Base-by-base conservation (phyloP, 2,113 vertebrate genomes). In the Poicephalus meyeri region DNA sequence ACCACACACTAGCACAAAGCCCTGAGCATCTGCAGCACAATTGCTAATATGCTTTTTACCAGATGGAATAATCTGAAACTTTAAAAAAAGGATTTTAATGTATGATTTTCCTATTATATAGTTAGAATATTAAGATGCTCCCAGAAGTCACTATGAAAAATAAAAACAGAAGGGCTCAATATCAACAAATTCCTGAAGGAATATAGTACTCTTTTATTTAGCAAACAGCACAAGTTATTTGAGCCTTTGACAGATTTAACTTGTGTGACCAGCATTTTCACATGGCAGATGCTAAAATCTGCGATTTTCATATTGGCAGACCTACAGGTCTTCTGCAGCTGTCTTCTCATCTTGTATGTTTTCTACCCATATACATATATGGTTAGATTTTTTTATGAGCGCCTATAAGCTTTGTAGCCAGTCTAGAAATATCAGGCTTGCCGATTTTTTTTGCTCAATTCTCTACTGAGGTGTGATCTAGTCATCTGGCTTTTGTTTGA, bases 401-500 rank as follows among this genome's bases (percentile, higher is more conserved):
- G 28, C 23, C 68, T 93, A 33, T 72, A 89, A 86, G 53, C 42
- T 92, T 86, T 94, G 63, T 81, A 90, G 86, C 81, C 31, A 29
- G 89, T 68, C 61, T 71, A 58, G 73, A 94, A 90, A 72, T 84
- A 93, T 35, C 80, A 81, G 25, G 31, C 93, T 93, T 93, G 29
- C 68, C 55, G 84, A 64, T 64, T 71, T 88, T 88, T 91, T 66
- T 96, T 96, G 83, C 72, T 91, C 91, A 91, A 80, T 93, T 76
- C 64, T 63, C 33, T 39, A 64, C 52, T 65, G 77, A 29, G 24
- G 56, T 78, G 50, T 73, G 81, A 93, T 89, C 79, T 89, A 77
- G 71, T 94, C 66, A 93, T 91, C 50, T 68, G 39, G 24, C 82
- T 86, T 95, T 94, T 94, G 76, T 96, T 80, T 91, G 69, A 83